A percentile compares a stretch with the other conserved stretches of the same genome.
Conservation (phyloP, 2,888 invertebrate genomes). For the Conops quadrifasciatus region DNA sequence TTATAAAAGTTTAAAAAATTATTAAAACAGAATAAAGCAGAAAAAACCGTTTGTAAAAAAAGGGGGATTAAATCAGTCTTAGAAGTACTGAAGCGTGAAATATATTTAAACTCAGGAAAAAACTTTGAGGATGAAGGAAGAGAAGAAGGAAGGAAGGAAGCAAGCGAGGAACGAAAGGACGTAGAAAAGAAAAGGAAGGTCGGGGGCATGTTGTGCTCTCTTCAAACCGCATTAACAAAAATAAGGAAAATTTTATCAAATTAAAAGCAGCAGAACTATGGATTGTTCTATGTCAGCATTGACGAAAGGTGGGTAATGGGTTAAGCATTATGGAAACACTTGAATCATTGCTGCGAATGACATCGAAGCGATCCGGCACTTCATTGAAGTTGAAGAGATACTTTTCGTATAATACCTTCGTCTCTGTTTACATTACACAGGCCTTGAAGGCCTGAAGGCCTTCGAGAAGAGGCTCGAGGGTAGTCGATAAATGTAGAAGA, state of each 20-base stretch:
- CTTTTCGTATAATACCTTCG: not conserved
- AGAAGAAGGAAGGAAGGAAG: not conserved
- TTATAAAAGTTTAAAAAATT: not conserved
- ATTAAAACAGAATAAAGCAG: not conserved
- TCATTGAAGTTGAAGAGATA: not conserved
- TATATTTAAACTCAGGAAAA: conserved; percentile 48
- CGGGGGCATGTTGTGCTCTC: not conserved
- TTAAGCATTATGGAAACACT: not conserved
- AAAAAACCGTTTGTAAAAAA: conserved; percentile 45
- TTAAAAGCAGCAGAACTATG: not conserved
- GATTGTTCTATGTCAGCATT: conserved; percentile 2
- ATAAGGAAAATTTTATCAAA: not conserved
- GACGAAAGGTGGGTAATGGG: conserved; percentile 8
- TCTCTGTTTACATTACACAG: not conserved
- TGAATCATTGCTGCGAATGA: conserved; percentile 14
- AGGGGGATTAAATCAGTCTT: conserved; percentile 57
- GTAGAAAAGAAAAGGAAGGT: not conserved
- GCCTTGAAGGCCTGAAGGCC: not conserved
- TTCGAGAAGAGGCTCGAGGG: not conserved
- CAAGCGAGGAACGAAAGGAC: not conserved
- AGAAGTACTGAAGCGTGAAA: conserved; percentile 59
- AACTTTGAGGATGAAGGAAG: not conserved
- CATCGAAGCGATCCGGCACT: not conserved
- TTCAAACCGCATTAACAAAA: not conserved
- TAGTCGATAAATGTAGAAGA: too few relatives aligned